A percentile compares a stretch with the other conserved stretches of the same genome.
These are phyloP conservation scores for Trichonephila inaurata DNA, from an alignment of 1,140 invertebrate species.

Conservation along the genomic window DNA sequence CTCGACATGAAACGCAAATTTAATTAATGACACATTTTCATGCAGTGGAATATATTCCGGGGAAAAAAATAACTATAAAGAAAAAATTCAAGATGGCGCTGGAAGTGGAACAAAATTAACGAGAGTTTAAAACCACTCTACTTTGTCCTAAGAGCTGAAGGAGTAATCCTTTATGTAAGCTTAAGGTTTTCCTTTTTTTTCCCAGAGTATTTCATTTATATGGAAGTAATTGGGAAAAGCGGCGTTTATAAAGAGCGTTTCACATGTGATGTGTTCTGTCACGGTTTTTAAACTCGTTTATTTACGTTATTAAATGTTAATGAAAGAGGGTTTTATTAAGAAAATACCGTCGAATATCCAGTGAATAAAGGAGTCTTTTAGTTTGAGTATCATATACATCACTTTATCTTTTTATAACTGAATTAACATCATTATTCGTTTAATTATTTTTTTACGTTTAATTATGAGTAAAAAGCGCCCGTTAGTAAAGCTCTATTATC, in stretches of 20 bases:
- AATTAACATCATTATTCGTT: too few species aligned
- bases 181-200: background rate
- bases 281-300: background rate
- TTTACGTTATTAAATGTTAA: background rate
- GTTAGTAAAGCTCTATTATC: too few species aligned
- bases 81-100: constrained; percentile 5
- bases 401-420: too few species aligned
- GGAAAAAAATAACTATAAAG: background rate
- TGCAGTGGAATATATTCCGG: background rate
- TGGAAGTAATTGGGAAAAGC: background rate
- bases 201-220: background rate
- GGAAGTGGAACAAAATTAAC: constrained; percentile 42
- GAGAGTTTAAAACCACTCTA: constrained; percentile 54
- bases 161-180: constrained; percentile 15
- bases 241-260: background rate
- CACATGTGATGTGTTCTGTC: background rate
- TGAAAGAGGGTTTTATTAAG: background rate
- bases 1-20: constrained; percentile 58
- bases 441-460: too few species aligned
- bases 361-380: too few species aligned
- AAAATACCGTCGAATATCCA: background rate
- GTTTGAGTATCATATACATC: too few species aligned
- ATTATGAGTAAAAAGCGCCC: too few species aligned
- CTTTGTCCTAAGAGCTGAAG: background rate
- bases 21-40: constrained; percentile 56